These are phyloP conservation scores for Pteropus alecto DNA, from an alignment of 2,113 vertebrate genomes.

Conservation along the genomic window DNA sequence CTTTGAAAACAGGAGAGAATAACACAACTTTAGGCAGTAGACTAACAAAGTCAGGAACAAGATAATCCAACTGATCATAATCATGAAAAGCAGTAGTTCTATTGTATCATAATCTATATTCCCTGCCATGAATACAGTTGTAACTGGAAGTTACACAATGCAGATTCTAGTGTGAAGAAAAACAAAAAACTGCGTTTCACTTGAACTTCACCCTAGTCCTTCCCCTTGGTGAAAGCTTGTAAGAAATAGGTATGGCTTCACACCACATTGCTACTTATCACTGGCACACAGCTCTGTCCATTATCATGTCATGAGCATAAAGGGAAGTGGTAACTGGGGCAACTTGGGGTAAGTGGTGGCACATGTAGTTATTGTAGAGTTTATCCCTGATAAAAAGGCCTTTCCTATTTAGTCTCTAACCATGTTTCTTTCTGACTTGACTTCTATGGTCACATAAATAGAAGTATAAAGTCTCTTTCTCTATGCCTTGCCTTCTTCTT, in stretches of 20 bases:
- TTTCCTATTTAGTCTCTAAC: not conserved
- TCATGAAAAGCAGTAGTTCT: not conserved
- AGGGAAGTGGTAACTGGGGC: not conserved
- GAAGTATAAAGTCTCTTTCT: not conserved
- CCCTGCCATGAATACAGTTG: not conserved
- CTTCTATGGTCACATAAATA: not conserved
- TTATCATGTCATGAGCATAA: conserved; percentile 41
- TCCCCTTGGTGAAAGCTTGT: not conserved
- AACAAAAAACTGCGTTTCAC: not conserved
- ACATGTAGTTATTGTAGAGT: not conserved
- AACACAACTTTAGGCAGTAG: conserved; percentile 7
- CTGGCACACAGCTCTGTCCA: not conserved
- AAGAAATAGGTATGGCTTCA: not conserved
- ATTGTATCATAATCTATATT: not conserved
- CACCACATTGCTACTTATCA: not conserved
- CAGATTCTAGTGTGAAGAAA: not conserved
- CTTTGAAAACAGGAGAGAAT: not conserved
- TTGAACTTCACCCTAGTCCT: not conserved
- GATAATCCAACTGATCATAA: not conserved
- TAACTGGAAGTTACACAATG: not conserved
- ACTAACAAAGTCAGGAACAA: not conserved
- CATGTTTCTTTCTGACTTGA: not conserved
- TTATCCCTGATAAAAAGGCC: not conserved
- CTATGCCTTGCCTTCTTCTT: not conserved
- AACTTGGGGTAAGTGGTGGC: not conserved